Conservation (phyloP, 2,888 invertebrate species). For the Apamea monoglypha region DNA sequence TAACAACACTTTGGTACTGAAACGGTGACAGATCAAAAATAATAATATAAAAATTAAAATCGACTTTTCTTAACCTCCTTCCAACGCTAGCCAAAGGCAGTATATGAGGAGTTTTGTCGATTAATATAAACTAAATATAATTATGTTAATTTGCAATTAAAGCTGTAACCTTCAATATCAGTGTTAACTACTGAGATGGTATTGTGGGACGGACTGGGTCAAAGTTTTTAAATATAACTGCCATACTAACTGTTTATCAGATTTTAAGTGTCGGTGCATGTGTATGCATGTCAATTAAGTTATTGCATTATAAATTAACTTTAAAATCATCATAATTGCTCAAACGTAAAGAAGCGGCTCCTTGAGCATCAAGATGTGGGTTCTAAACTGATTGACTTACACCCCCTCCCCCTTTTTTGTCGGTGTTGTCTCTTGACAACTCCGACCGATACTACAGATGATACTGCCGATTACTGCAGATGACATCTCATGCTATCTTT, state of each 20-base stretch:
- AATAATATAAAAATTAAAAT: neutral
- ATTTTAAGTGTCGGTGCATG: constrained; percentile 42
- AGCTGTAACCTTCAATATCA: constrained; percentile 69
- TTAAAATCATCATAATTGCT: neutral
- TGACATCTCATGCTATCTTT: neutral
- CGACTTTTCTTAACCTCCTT: constrained; percentile 48
- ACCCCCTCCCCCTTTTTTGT: neutral
- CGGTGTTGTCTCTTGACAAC: neutral
- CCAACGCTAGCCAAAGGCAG: constrained; percentile 68
- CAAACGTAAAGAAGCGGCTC: neutral
- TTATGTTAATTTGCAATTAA: constrained; percentile 70
- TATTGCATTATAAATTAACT: neutral
- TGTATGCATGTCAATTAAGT: constrained; percentile 31
- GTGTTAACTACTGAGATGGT: constrained; percentile 70
- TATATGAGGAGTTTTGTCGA: constrained; percentile 72
- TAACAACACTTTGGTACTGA: constrained; percentile 35
- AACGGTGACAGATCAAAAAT: constrained; percentile 22
- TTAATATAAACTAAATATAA: constrained; percentile 77
- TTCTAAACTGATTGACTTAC: neutral
- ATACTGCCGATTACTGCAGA: neutral
- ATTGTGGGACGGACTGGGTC: constrained; percentile 53
- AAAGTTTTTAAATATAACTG: constrained; percentile 46
- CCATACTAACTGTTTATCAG: constrained; percentile 22
- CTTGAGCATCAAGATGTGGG: neutral
- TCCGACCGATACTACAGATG: too few relatives aligned